A percentile compares a stretch with the other conserved stretches of the same genome.
These are phyloP conservation scores for Drosophila insularis DNA, from an alignment of 1,140 invertebrate species.

Conservation along the genomic window DNA sequence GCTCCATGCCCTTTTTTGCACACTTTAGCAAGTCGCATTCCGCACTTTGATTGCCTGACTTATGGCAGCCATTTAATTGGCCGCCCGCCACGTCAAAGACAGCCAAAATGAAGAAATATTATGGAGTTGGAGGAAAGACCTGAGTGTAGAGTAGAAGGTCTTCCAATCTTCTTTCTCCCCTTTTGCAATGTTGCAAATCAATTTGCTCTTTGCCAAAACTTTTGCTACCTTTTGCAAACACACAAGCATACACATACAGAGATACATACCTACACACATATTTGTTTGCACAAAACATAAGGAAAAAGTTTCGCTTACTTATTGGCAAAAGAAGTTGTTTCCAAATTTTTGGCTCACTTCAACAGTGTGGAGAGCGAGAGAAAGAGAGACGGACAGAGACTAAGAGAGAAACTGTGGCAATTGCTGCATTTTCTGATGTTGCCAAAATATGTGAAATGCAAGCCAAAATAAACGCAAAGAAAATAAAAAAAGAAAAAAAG, in stretches of 20 bases:
- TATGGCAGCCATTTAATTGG: constrained; percentile 68
- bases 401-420: constrained; percentile 28
- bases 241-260: neutral
- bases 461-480: neutral
- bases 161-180: neutral
- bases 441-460: constrained; percentile 43
- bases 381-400: constrained; percentile 18
- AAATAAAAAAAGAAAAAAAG: constrained; percentile 11
- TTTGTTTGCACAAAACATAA: constrained; percentile 72
- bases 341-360: constrained; percentile 31
- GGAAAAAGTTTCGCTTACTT: constrained; percentile 71
- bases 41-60: constrained; percentile 61
- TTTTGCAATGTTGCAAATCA: constrained; percentile 64
- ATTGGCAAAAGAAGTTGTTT: constrained; percentile 60
- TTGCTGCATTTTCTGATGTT: constrained; percentile 45
- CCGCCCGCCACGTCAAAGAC: constrained; percentile 66
- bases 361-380: neutral
- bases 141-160: neutral
- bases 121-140: constrained; percentile 8
- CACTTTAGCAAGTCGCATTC: constrained; percentile 23
- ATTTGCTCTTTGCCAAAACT: constrained; percentile 65
- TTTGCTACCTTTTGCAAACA: constrained; percentile 53
- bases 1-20: neutral
- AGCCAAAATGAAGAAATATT: constrained; percentile 65
- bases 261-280: constrained; percentile 19